Base-by-base conservation (phyloP, 2,113 vertebrate genomes). In the Aspiorhynchus laticeps region DNA sequence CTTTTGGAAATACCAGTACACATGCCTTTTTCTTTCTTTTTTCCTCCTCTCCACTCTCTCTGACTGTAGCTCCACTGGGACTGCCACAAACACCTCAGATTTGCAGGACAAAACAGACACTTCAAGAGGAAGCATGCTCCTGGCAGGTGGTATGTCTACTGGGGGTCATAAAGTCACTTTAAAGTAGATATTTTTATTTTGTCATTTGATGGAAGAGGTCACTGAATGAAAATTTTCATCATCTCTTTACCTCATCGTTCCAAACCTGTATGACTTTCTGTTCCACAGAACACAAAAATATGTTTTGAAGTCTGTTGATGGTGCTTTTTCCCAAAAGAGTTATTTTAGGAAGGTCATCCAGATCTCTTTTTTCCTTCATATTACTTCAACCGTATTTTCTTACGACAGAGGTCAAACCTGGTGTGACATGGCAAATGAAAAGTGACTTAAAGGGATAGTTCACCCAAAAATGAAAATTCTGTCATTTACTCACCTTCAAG, bases 101-200 rank as follows among this genome's bases (percentile, higher is more conserved):
- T 79, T 65, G 59, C 88, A 73, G 71, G 83, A 46, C 15, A 87
- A 88, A 84, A 75, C 28, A 0, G 78, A 89, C 69, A 14, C 15
- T 53, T 65, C 67, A 9, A 51, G 43, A 17, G 80, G 51, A 59
- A 59, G n/a, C 24, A 17, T 7, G 0, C 36, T 28, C 19, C 21
- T 48, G 4, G 14, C 28, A 56, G 93, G 94, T 61, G 91, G 88
- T 82, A 77, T 28, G 7, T 2, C 4, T 78, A 38, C 7, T 41
- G 10, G 26, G 26, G 53, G 46, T 19, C 46, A 53, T 12, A 31
- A 65, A 31, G 28, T 67, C 14, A 67, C 5, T 31, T 67, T 31
- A 17, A 33, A 69, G 28, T 33, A 19, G 28, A 8, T 14, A 8
- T 69, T 69, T 69, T 33, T 17, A 7, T 69, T 69, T 69, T 69